Percentiles rank a stretch among this genome's conserved stretches.
Evolutionary conservation across 2,888 invertebrate genomes (phyloP).

Genomic region (Gymnoscelis rufifasciata): DNA sequence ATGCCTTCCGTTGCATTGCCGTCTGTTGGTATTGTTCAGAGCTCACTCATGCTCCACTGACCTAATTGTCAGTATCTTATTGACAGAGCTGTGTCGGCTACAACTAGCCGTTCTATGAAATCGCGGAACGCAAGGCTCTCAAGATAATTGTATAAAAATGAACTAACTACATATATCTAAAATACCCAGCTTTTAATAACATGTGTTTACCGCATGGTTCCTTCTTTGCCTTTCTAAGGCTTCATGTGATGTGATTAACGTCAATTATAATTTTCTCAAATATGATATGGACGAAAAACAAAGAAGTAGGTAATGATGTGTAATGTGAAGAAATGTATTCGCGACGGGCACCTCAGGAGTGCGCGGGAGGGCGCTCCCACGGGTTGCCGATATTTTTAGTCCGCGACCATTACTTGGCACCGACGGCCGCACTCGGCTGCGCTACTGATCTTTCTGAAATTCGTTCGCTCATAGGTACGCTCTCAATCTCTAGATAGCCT

Average conservation of each 20-base stretch:
- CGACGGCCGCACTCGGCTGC: conserved; percentile 75
- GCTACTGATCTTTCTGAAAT: conserved; percentile 76
- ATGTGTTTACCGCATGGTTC: conserved; percentile 6
- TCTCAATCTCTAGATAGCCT: conserved; percentile 66
- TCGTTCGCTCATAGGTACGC: conserved; percentile 68
- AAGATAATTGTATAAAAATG: conserved; percentile 18
- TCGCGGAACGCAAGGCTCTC: conserved; percentile 11
- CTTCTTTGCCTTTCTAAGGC: neutral
- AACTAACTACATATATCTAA: conserved; percentile 9
- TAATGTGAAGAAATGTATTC: conserved; percentile 72
- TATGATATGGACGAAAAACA: conserved; percentile 21
- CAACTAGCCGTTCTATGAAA: conserved; percentile 48
- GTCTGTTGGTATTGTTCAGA: conserved; percentile 52
- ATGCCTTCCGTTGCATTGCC: conserved; percentile 18
- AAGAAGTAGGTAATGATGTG: conserved; percentile 41
- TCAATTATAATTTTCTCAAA: too few species aligned
- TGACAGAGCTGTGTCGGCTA: conserved; percentile 73
- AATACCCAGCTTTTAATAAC: neutral
- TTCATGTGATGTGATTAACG: too few species aligned
- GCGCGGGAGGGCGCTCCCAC: conserved; percentile 80
- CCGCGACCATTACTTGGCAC: conserved; percentile 82
- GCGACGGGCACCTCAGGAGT: conserved; percentile 65
- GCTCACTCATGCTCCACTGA: conserved; percentile 66
- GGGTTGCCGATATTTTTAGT: conserved; percentile 83
- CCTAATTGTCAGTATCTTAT: conserved; percentile 70